Percentiles rank a stretch among this genome's conserved stretches.
Evolutionary conservation across 2,113 vertebrate genomes (phyloP).

Genomic region (Toxotes chatareus): DNA sequence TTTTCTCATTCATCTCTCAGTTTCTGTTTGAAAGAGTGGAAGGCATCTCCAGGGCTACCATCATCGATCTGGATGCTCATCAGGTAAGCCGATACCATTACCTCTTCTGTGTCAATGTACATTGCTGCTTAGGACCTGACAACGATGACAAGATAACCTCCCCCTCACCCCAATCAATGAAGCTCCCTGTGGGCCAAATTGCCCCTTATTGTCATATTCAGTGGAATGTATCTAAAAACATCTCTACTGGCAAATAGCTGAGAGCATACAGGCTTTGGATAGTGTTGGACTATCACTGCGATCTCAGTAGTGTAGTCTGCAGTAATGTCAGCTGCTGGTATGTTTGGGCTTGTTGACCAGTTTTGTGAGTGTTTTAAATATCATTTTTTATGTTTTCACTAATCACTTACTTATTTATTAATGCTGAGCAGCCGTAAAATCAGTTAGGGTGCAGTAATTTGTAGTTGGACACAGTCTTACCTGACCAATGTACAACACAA

Average conservation of each 20-base stretch:
- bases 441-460: not conserved
- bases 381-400: not conserved
- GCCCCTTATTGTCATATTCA: conserved; percentile 44
- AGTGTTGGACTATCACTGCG: conserved; percentile 3
- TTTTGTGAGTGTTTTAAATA: not conserved
- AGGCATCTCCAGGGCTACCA: conserved; percentile 91
- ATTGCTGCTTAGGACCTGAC: not conserved
- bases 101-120: conserved; percentile 34
- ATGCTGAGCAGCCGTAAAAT: not conserved
- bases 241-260: conserved; percentile 22
- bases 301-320: not conserved
- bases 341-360: conserved; percentile 1
- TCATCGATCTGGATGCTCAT: conserved; percentile 97
- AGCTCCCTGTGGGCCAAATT: conserved; percentile 33
- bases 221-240: conserved; percentile 24
- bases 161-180: conserved; percentile 34
- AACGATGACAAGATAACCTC: conserved; percentile 38
- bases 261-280: not conserved
- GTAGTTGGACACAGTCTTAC: not conserved
- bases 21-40: conserved; percentile 96
- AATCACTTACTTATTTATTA: too few species aligned
- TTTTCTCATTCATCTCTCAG: conserved; percentile 73
- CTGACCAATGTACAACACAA: not conserved
- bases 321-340: not conserved
- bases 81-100: conserved; percentile 88